Conservation (phyloP, 2,113 vertebrate genomes). For the Engystomops pustulosus region DNA sequence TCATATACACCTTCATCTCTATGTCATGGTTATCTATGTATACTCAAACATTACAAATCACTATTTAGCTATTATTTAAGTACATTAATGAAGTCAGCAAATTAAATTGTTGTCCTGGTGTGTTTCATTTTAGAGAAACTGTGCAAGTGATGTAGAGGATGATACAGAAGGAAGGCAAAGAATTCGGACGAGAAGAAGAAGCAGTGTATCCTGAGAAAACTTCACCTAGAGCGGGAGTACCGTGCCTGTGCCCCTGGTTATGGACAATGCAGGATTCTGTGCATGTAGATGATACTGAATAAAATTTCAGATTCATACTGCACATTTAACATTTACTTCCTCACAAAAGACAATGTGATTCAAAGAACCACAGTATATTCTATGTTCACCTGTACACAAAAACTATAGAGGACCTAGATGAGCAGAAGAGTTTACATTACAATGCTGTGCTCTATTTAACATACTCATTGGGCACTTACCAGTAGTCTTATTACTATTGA, state of each 20-base stretch:
- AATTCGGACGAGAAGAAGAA: conserved; percentile 79
- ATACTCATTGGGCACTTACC: background rate
- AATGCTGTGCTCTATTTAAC: background rate
- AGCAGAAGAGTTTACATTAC: conserved; percentile 32
- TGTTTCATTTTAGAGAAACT: conserved; percentile 78
- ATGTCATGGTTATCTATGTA: no score
- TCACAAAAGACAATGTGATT: background rate
- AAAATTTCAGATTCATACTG: background rate
- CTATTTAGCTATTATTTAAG: no score
- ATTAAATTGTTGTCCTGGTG: background rate
- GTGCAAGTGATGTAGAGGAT: conserved; percentile 90
- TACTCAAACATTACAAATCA: no score
- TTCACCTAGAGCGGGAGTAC: background rate
- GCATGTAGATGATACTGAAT: conserved; percentile 10
- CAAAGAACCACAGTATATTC: background rate
- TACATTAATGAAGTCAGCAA: no score
- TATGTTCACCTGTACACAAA: background rate
- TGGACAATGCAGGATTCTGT: conserved; percentile 6
- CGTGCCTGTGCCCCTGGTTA: background rate
- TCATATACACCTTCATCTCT: no score
- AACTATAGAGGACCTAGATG: background rate
- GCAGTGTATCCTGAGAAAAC: conserved; percentile 76
- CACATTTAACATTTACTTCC: background rate
- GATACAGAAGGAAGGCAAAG: conserved; percentile 74
- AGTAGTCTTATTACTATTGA: background rate